Evolutionary conservation across 2,113 vertebrate genomes (phyloP), one percentile per base, ranked within the genome.

Genomic region (Microcebus lehilahytsara): DNA sequence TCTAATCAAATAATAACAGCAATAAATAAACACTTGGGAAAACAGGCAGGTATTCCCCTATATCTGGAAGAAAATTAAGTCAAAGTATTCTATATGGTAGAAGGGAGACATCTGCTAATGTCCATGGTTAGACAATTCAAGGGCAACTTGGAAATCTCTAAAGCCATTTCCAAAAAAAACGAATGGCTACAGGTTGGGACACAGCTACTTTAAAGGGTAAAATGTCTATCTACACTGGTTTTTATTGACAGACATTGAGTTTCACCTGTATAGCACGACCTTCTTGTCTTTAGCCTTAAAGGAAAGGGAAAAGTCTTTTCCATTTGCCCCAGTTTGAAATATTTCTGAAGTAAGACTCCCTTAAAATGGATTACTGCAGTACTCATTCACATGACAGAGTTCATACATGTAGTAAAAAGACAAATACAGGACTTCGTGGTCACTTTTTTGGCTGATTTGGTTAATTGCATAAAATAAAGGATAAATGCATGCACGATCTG

Each of bases 31-130:
- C 69, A 95, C 60, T 97, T 95, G 95, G 95, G 87, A 72, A 96
- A 96, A 97, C 94, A 98, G 96, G 94, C 96, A 0, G 80, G 96
- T 95, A 97, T 98, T 95, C 98, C 98, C 96, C 89, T 93, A 94
- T 96, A 96, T 98, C 88, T 98, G 98, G 98, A 98, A 99, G 98
- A 99, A 96, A 98, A 97, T 97, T 94, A 98, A 97, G 98, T 98
- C 93, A 96, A 97, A 98, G 97, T 93, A 96, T 98, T 99, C 99
- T 99, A 98, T 98, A 99, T 75, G 98, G 99, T 98, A 99, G 98
- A 99, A 98, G 98, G 97, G 98, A 98, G 93, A 81, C 92, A 98
- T 98, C 96, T 98, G 97, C 97, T 97, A 95, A 97, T 96, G 98
- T 97, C 97, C 97, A 95, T 96, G 97, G 97, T 96, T 90, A 97